Evolutionary conservation across 1,140 invertebrate species (phyloP).

Genomic region (Pseudomyrmex cubaensis): DNA sequence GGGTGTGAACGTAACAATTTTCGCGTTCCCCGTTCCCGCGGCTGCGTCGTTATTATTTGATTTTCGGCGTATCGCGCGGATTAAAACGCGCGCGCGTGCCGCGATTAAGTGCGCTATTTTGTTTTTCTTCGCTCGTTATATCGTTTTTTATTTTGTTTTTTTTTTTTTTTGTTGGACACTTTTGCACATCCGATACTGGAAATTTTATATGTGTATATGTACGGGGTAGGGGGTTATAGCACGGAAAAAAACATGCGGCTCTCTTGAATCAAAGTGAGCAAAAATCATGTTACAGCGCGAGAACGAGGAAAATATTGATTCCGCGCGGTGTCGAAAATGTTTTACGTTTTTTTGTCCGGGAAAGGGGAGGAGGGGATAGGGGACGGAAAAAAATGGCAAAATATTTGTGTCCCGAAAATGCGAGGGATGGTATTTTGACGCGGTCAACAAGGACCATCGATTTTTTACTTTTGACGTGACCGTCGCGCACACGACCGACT

Average conservation of each 20-base stretch:
- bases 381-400: conserved; percentile 48
- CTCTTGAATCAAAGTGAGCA: conserved; percentile 52
- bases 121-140: background rate
- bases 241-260: conserved; percentile 37
- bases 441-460: conserved; percentile 50
- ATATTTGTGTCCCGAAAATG: conserved; percentile 52
- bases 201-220: too few relatives aligned
- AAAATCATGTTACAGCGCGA: conserved; percentile 42
- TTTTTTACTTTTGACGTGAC: conserved; percentile 31
- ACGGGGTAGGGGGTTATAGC: conserved; percentile 16
- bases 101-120: conserved; percentile 41
- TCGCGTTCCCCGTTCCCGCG: background rate
- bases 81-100: conserved; percentile 33
- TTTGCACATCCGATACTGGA: too few relatives aligned
- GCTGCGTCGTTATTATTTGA: conserved; percentile 36
- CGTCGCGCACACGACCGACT: background rate
- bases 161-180: background rate
- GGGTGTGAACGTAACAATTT: conserved; percentile 36
- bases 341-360: background rate
- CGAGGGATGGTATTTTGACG: conserved; percentile 35
- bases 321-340: conserved; percentile 22
- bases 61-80: background rate
- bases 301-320: conserved; percentile 48
- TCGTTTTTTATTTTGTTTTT: background rate
- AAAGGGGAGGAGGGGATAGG: too few relatives aligned